Evolutionary conservation across 1,140 invertebrate genomes (phyloP), one percentile per base, ranked within the genome.

Genomic region (Leptinotarsa undecemlineata): DNA sequence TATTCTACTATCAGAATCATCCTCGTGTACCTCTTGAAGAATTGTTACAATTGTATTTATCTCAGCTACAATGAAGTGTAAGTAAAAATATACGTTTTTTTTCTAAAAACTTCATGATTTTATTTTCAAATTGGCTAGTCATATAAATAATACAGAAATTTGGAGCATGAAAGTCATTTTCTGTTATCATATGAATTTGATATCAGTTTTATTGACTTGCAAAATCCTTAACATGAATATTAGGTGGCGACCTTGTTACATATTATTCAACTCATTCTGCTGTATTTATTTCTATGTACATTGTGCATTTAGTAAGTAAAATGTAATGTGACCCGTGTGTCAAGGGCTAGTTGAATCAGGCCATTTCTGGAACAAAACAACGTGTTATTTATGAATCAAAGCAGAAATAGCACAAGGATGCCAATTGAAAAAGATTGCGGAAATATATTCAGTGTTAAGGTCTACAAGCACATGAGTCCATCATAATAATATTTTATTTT

Each of bases 181-280:
- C n/a, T 62, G n/a, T 62, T n/a, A n/a, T 21, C 15, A 19, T 62
- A 19, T 62, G 13, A 19, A 62, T 19, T 8, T 21, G 21, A 62
- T 62, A 62, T 62, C n/a, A 11, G 21, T 21, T n/a, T 19, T 62
- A 62, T 62, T 21, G 21, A 21, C 21, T 62, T 62, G n/a, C 60
- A 62, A n/a, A 62, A 62, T 62, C 60, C 60, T 62, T 62, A 62
- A 62, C 60, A 62, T 62, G 60, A 62, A 62, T 62, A 62, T 62
- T 62, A 62, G n/a, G 21, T 62, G 21, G n/a, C 60, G 17, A 62
- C 60, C 60, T 62, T 21, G 60, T 62, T 21, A 62, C 13, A 62
- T 62, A 19, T 62, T 62, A n/a, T 19, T n/a, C 60, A 42, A 42
- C 33, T 42, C 33, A 42, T 42, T 42, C 33, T 42, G 33, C 33